A percentile compares a stretch with the other conserved stretches of the same genome.
phyloP scores from a whole-genome alignment of 2,797 vertebrate genomes.

The Cyclura pinguis region DNA sequence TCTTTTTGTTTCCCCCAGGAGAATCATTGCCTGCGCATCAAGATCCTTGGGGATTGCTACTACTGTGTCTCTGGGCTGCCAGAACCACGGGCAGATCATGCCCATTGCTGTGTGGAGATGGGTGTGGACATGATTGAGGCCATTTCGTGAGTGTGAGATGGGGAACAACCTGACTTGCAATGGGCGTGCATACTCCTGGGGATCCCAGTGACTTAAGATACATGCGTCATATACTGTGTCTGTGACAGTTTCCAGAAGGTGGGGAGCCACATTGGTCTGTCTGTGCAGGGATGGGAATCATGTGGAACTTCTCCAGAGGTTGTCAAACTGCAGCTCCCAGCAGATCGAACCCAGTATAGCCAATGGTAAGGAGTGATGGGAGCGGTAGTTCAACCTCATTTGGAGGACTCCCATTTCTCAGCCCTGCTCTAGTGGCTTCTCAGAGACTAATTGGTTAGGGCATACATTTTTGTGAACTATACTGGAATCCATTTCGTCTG shows the following conservation, averaged over 20 bases:
- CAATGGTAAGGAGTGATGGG: too few relatives aligned
- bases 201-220: not conserved
- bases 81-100: constrained; percentile 93
- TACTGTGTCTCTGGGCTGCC: constrained; percentile 96
- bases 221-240: too few relatives aligned
- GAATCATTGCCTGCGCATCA: constrained; percentile 96
- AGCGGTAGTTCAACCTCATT: too few relatives aligned
- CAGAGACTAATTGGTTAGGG: not conserved
- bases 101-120: constrained; percentile 98
- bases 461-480: not conserved
- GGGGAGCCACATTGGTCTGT: not conserved
- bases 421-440: too few relatives aligned
- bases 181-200: rapidly evolving
- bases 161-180: not conserved
- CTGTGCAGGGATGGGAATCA: not conserved
- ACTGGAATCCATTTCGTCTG: not conserved
- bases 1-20: constrained; percentile 82
- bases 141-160: constrained; percentile 89
- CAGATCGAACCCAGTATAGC: too few relatives aligned
- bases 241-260: not conserved
- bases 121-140: constrained; percentile 98
- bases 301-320: too few relatives aligned
- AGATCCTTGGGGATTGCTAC: constrained; percentile 98
- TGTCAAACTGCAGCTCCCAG: too few relatives aligned
- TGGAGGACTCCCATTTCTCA: too few relatives aligned